Percentiles rank a stretch among this genome's conserved stretches.
phyloP scores from a whole-genome alignment of 2,888 invertebrate genomes.

The Leucoptera coffeella region DNA sequence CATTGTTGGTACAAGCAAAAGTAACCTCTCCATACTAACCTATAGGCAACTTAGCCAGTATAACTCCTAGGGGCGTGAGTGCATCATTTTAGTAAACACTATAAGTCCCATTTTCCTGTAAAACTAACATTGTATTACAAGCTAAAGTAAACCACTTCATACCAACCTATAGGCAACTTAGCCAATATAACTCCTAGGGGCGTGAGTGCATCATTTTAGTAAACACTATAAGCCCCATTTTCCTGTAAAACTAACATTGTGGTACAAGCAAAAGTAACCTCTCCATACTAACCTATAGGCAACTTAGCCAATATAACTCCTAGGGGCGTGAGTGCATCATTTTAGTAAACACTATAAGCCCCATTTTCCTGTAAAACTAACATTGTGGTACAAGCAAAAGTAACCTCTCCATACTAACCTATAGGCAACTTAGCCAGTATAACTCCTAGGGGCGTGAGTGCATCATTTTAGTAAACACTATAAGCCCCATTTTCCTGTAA shows the following conservation, averaged over 20 bases:
- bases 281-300: constrained; percentile 62
- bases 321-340: constrained; percentile 86
- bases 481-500: no score
- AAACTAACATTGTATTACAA: no score
- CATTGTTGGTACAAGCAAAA: no score
- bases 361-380: background rate
- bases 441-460: constrained; percentile 87
- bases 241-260: background rate
- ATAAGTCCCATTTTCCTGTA: background rate
- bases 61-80: constrained; percentile 87
- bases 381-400: no score
- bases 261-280: no score
- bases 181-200: constrained; percentile 91
- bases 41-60: constrained; percentile 90
- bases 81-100: constrained; percentile 79
- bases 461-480: no score
- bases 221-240: constrained; percentile 49
- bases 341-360: constrained; percentile 60
- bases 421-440: constrained; percentile 93
- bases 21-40: constrained; percentile 22
- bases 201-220: constrained; percentile 80
- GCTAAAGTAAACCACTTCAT: no score
- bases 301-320: constrained; percentile 90
- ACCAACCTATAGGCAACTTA: constrained; percentile 72
- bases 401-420: constrained; percentile 21